A percentile compares a stretch with the other conserved stretches of the same genome.
These are phyloP conservation scores for Cheilosia soror DNA, from an alignment of 2,888 invertebrate species.

Conservation along the genomic window DNA sequence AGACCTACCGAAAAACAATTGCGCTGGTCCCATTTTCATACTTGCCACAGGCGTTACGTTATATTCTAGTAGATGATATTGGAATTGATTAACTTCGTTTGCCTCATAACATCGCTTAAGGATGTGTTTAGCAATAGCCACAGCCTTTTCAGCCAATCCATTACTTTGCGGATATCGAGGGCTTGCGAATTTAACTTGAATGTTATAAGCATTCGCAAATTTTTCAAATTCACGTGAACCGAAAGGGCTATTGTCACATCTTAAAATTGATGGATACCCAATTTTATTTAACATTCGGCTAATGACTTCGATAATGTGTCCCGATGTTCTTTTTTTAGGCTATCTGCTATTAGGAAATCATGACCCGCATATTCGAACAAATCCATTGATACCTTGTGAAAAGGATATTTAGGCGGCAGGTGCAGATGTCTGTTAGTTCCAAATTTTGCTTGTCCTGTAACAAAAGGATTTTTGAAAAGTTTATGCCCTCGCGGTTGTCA, in stretches of 20 bases:
- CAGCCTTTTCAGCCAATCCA: constrained; percentile 36
- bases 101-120: constrained; percentile 64
- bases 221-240: constrained; percentile 12
- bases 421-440: too few relatives aligned
- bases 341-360: constrained; percentile 1
- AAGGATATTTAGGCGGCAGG: constrained; percentile 56
- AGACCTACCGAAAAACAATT: too few relatives aligned
- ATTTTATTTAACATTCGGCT: constrained; percentile 52
- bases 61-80: constrained; percentile 58
- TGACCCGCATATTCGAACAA: constrained; percentile 49
- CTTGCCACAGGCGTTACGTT: constrained; percentile 58
- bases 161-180: too few relatives aligned
- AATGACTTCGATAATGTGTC: constrained; percentile 25
- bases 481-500: too few relatives aligned
- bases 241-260: constrained; percentile 65
- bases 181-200: too few relatives aligned
- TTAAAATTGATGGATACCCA: constrained; percentile 75
- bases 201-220: too few relatives aligned
- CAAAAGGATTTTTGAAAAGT: too few relatives aligned
- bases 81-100: constrained; percentile 40
- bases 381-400: constrained; percentile 40
- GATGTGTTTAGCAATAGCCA: constrained; percentile 58
- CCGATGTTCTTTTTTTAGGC: constrained; percentile 19
- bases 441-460: too few relatives aligned
- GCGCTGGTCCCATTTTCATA: constrained; percentile 9